Evolutionary conservation across 2,113 vertebrate genomes (phyloP).

Genomic region (Hippocampus guttulatus): DNA sequence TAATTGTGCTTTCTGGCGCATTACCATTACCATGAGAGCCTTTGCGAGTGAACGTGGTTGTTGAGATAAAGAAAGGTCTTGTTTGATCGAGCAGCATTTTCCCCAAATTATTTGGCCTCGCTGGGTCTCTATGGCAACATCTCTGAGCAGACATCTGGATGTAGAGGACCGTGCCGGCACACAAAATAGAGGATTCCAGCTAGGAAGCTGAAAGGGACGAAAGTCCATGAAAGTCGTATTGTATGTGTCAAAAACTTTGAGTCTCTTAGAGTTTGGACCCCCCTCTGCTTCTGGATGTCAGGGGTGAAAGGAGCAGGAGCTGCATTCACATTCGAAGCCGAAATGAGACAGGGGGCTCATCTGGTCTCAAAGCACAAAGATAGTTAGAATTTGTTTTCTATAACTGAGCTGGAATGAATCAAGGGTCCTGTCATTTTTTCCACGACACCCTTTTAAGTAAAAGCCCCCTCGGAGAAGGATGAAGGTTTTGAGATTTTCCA

Average conservation of each 20-base stretch:
- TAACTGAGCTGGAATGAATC: constrained; percentile 65
- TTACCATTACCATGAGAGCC: constrained; percentile 52
- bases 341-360: constrained; percentile 30
- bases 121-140: constrained; percentile 58
- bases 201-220: constrained; percentile 65
- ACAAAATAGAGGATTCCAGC: constrained; percentile 66
- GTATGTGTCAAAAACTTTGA: constrained; percentile 57
- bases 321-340: constrained; percentile 13
- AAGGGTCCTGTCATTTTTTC: constrained; percentile 74
- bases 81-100: constrained; percentile 56
- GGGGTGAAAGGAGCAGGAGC: constrained; percentile 26
- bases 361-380: constrained; percentile 39
- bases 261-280: constrained; percentile 42
- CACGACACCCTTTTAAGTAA: constrained; percentile 50
- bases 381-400: constrained; percentile 64
- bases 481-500: constrained; percentile 64
- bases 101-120: constrained; percentile 42
- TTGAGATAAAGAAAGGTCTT: constrained; percentile 37
- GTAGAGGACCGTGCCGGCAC: constrained; percentile 27
- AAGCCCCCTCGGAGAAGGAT: constrained; percentile 55
- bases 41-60: constrained; percentile 33
- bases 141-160: constrained; percentile 67
- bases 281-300: constrained; percentile 33
- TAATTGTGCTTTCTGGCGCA: constrained; percentile 47
- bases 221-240: constrained; percentile 65